A percentile compares a stretch with the other conserved stretches of the same genome.
Conservation (phyloP, 2,797 vertebrate species). For the Botia kubotai region DNA sequence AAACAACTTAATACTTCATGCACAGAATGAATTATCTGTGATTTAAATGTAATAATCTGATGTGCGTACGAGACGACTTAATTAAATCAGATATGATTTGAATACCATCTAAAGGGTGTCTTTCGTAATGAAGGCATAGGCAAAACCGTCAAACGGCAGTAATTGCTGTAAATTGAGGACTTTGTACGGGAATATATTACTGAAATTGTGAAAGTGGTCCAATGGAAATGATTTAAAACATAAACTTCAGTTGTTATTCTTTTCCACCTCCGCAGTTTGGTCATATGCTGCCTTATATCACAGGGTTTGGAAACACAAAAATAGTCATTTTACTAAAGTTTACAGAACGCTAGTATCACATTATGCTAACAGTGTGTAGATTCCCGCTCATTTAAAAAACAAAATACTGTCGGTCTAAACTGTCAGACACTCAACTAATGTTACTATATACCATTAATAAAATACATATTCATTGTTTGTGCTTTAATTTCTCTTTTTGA, state of each 20-base stretch:
- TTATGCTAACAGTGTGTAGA: neutral
- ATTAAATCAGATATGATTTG: conserved; percentile 80
- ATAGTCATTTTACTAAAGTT: neutral
- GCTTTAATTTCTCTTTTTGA: neutral
- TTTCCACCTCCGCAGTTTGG: conserved; percentile 16
- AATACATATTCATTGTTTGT: conserved; percentile 9
- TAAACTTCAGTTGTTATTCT: conserved; percentile 38
- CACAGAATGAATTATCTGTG: conserved; percentile 78
- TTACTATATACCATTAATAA: neutral
- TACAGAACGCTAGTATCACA: neutral
- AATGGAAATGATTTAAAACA: conserved; percentile 46
- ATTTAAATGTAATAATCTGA: conserved; percentile 75
- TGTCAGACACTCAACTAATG: neutral
- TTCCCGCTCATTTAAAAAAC: neutral
- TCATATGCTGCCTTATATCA: conserved; percentile 29
- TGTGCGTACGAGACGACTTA: conserved; percentile 62
- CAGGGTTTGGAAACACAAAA: neutral
- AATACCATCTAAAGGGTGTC: conserved; percentile 73
- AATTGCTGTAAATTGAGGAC: conserved; percentile 74
- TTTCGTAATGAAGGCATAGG: conserved; percentile 71
- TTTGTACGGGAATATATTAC: conserved; percentile 76
- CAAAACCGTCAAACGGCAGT: conserved; percentile 75
- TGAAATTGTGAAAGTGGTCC: conserved; percentile 66
- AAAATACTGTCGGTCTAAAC: neutral
- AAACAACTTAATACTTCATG: conserved; percentile 66